Conservation (phyloP, 2,113 vertebrate species). For the Morone saxatilis region DNA sequence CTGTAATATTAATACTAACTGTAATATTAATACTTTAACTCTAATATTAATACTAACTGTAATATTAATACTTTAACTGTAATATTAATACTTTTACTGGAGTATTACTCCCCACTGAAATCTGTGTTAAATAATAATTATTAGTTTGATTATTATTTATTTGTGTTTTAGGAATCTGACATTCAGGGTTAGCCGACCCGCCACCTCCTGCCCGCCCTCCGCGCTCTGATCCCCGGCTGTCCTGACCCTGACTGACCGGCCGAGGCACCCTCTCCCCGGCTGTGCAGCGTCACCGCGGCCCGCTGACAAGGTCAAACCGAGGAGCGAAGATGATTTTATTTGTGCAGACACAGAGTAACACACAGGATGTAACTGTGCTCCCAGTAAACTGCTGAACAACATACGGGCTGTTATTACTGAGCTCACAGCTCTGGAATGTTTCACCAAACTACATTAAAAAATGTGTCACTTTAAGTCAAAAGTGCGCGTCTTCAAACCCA, state of each 20-base stretch:
- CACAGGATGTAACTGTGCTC: neutral
- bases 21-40: too few species aligned
- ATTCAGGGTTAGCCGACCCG: too few species aligned
- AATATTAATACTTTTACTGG: too few species aligned
- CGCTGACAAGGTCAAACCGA: neutral
- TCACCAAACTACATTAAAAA: neutral
- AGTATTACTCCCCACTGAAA: too few species aligned
- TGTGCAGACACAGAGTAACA: neutral
- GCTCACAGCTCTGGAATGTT: too few species aligned
- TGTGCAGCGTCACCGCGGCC: neutral
- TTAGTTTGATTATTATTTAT: too few species aligned
- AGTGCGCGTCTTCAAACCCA: rapidly evolving
- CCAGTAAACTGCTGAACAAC: too few species aligned
- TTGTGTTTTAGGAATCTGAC: too few species aligned
- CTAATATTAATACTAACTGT: too few species aligned
- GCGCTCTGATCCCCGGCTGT: neutral
- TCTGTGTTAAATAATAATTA: too few species aligned
- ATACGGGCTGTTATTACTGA: neutral
- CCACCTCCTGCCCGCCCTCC: neutral
- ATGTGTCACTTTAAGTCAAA: neutral
- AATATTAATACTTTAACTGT: too few species aligned
- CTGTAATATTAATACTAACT: too few species aligned
- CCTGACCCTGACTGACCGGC: neutral
- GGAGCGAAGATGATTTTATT: neutral
- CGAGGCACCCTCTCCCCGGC: neutral